phyloP scores from a whole-genome alignment of 1,140 invertebrate genomes.

The Aporrectodea caliginosa region DNA sequence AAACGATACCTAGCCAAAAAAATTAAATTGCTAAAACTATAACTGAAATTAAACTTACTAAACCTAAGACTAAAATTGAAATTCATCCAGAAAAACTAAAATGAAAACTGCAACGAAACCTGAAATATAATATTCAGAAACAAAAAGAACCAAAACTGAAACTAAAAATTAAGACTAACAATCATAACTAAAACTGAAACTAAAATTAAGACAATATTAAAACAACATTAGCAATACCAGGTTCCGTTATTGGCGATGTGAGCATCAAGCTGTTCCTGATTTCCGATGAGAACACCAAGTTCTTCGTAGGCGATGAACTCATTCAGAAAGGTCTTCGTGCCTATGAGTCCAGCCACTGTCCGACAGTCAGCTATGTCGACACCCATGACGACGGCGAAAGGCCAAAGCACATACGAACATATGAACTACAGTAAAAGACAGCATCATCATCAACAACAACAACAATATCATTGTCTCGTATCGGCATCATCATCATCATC shows the following conservation, averaged over 20 bases:
- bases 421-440: conserved; percentile 34
- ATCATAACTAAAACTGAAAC: too few species aligned
- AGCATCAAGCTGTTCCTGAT: conserved; percentile 31
- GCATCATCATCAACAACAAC: neutral
- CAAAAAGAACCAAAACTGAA: too few species aligned
- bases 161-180: too few species aligned
- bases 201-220: too few species aligned
- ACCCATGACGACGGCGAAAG: conserved; percentile 44
- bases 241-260: conserved; percentile 7
- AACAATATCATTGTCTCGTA: neutral
- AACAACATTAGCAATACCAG: neutral
- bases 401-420: conserved; percentile 41
- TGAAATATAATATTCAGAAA: too few species aligned
- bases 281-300: conserved; percentile 42
- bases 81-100: too few species aligned
- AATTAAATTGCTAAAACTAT: too few species aligned
- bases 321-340: conserved; percentile 52
- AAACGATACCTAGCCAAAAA: too few species aligned
- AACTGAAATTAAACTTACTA: too few species aligned
- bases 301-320: conserved; percentile 52
- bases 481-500: neutral
- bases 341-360: conserved; percentile 41
- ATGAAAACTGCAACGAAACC: too few species aligned
- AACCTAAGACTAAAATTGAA: too few species aligned
- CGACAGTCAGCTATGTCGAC: conserved; percentile 39